Conservation (phyloP, 2,888 invertebrate genomes). For the Leptinotarsa haldemani region DNA sequence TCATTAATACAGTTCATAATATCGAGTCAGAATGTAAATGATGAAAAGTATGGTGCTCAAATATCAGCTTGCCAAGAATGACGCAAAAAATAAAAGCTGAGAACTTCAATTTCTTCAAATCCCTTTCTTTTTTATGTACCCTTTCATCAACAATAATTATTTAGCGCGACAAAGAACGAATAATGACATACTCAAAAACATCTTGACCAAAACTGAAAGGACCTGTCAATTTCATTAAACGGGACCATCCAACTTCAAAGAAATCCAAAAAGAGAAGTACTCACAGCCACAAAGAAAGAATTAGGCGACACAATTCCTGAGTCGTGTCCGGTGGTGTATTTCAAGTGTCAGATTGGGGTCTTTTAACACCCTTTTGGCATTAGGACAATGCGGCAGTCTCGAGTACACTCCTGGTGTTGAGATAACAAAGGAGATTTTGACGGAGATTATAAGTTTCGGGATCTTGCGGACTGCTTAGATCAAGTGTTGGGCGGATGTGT, state of each 20-base stretch:
- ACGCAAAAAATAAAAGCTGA: too few relatives aligned
- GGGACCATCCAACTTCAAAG: background rate
- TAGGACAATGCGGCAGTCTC: slow-evolving; percentile 52
- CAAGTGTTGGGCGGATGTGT: slow-evolving; percentile 54
- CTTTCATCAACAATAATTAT: background rate
- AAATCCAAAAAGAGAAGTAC: slow-evolving; percentile 3
- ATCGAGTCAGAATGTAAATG: too few relatives aligned
- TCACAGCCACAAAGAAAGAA: slow-evolving; percentile 11
- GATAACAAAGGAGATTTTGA: slow-evolving; percentile 55
- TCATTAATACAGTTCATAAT: too few relatives aligned
- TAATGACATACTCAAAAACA: background rate
- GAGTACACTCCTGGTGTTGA: slow-evolving; percentile 38
- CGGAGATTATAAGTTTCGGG: slow-evolving; percentile 52
- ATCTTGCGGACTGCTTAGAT: slow-evolving; percentile 52
- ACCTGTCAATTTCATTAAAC: slow-evolving; percentile 15
- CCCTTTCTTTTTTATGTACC: background rate
- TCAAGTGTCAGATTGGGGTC: slow-evolving; percentile 49
- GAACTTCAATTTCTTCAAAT: too few relatives aligned
- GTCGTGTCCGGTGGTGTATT: slow-evolving; percentile 46
- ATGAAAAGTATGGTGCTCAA: too few relatives aligned
- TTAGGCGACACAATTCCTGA: slow-evolving; percentile 21
- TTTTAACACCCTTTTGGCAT: slow-evolving; percentile 53
- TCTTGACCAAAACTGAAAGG: slow-evolving; percentile 4
- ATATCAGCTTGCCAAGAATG: too few relatives aligned
- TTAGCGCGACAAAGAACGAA: background rate